Evolutionary conservation across 2,113 vertebrate genomes (phyloP).

Genomic region (Eulacestoma nigropectus): DNA sequence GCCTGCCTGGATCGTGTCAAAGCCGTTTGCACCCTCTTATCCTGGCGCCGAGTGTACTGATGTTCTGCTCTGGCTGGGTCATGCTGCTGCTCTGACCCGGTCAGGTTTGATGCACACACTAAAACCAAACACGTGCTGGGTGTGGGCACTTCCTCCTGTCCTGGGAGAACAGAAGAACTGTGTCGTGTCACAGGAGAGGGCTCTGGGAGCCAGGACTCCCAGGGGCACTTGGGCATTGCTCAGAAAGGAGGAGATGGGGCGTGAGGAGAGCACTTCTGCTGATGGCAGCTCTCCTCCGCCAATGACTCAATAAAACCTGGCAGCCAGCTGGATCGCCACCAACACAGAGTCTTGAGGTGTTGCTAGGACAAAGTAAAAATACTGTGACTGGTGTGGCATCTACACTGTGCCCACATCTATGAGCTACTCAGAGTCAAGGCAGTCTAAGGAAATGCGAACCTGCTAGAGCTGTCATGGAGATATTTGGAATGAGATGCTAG

Average conservation of each 20-base stretch:
- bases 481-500: background rate
- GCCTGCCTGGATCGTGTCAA: background rate
- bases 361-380: background rate
- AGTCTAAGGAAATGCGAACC: background rate
- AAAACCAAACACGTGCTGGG: too few species aligned
- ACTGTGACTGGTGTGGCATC: background rate
- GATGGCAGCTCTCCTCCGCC: background rate
- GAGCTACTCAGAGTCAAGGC: background rate
- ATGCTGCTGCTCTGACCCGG: background rate
- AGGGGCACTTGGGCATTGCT: background rate
- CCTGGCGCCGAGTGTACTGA: background rate
- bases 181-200: background rate
- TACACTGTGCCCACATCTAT: background rate
- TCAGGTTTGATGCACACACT: too few species aligned
- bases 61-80: background rate
- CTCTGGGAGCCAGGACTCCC: background rate
- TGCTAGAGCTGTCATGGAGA: background rate
- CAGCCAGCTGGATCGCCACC: background rate
- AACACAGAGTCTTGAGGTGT: background rate
- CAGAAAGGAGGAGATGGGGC: background rate
- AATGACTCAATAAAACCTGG: background rate
- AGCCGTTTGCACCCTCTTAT: background rate
- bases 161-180: background rate
- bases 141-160: too few species aligned
- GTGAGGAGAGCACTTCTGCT: background rate